Percentiles rank a stretch among this genome's conserved stretches.
phyloP scores from a whole-genome alignment of 37 sponge, comb jelly and placozoan genomes.

The Spongia lamella region DNA sequence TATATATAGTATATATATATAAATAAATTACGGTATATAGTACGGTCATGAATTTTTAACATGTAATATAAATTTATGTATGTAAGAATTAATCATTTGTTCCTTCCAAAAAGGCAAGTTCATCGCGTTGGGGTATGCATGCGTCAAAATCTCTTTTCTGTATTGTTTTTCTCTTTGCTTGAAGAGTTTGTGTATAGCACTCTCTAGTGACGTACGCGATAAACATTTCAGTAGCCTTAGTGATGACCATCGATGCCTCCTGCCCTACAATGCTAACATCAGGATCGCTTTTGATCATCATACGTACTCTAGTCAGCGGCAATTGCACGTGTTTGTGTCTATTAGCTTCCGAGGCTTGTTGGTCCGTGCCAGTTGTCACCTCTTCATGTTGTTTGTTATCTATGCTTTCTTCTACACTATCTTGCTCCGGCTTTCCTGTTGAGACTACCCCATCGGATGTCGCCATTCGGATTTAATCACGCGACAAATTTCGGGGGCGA shows the following conservation, averaged over 20 bases:
- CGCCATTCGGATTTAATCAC: no score
- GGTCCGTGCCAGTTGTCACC: no score
- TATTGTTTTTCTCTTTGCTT: slow-evolving; percentile 65
- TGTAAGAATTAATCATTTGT: slow-evolving; percentile 26
- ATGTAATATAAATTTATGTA: no score
- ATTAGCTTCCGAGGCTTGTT: no score
- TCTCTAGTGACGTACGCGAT: slow-evolving; percentile 34
- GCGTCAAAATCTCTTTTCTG: slow-evolving; percentile 61
- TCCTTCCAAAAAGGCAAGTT: slow-evolving; percentile 61
- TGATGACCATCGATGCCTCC: slow-evolving; percentile 58
- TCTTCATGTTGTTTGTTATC: no score
- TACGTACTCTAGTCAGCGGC: slow-evolving; percentile 57
- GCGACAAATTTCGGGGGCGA: no score
- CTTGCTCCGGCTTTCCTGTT: no score
- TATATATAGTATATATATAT: no score
- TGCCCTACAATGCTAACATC: slow-evolving; percentile 57
- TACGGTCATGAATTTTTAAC: no score
- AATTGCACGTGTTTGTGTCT: slow-evolving; percentile 29
- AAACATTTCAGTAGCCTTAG: slow-evolving; percentile 72
- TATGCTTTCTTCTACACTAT: no score
- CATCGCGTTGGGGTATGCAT: slow-evolving; percentile 41
- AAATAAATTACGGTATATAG: no score
- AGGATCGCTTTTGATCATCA: slow-evolving; percentile 73
- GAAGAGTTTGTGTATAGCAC: slow-evolving; percentile 37
- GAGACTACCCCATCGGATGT: no score